phyloP scores from a whole-genome alignment of 1,140 invertebrate genomes.

The Drosophila erecta region DNA sequence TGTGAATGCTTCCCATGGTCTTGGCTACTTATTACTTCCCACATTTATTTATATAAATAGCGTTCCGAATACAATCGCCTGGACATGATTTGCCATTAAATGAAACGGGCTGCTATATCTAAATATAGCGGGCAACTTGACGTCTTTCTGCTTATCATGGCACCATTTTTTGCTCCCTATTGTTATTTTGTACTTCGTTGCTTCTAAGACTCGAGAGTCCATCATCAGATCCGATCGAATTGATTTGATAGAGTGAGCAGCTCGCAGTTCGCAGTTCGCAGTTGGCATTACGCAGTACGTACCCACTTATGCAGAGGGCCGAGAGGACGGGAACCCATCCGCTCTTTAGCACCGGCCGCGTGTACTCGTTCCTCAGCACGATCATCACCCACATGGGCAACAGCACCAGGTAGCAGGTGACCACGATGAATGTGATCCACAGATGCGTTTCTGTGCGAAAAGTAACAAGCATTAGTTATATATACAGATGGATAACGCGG shows the following conservation, averaged over 20 bases:
- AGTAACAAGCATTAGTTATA: neutral
- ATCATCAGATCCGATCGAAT: slow-evolving; percentile 3
- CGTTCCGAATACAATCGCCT: neutral
- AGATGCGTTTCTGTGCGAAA: slow-evolving; percentile 86
- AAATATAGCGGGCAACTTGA: slow-evolving; percentile 33
- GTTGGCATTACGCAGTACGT: slow-evolving; percentile 33
- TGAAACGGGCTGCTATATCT: slow-evolving; percentile 14
- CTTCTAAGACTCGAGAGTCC: slow-evolving; percentile 1
- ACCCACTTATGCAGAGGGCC: slow-evolving; percentile 95
- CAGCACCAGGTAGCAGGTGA: slow-evolving; percentile 89
- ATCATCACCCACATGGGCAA: slow-evolving; percentile 92
- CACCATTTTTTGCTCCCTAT: slow-evolving; percentile 32
- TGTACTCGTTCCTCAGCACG: slow-evolving; percentile 92
- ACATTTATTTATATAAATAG: slow-evolving; percentile 20
- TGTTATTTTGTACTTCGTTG: no score
- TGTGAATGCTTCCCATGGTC: slow-evolving; percentile 3
- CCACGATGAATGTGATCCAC: slow-evolving; percentile 88
- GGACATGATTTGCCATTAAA: slow-evolving; percentile 42
- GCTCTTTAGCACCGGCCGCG: slow-evolving; percentile 90
- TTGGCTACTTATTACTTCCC: slow-evolving; percentile 7
- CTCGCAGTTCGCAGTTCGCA: neutral
- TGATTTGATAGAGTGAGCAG: neutral
- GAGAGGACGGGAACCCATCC: slow-evolving; percentile 95
- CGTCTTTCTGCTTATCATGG: slow-evolving; percentile 62
- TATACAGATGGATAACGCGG: slow-evolving; percentile 1